phyloP scores from a whole-genome alignment of 1,140 invertebrate species.

The Myzus persicae region DNA sequence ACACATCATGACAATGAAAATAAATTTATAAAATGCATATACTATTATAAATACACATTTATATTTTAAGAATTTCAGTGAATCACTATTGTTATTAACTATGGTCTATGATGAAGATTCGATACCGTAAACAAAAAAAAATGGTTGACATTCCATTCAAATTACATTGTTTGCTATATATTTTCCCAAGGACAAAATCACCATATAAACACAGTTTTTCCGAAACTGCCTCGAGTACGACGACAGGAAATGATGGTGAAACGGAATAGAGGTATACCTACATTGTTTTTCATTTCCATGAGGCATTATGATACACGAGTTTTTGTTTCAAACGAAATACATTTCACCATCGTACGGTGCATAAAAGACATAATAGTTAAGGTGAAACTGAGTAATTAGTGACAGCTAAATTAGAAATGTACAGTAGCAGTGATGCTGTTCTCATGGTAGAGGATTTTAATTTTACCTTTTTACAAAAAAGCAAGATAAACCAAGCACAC shows the following conservation, averaged over 20 bases:
- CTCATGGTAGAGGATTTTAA: not conserved
- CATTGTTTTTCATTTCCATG: conserved; percentile 24
- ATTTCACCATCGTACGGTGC: not conserved
- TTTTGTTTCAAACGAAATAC: not conserved
- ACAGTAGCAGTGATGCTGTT: not conserved
- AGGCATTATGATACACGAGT: not conserved
- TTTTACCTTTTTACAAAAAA: not conserved
- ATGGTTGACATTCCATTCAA: not conserved
- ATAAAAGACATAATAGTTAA: not conserved
- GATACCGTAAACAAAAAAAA: conserved; percentile 7
- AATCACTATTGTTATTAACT: not conserved
- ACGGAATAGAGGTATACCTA: not conserved
- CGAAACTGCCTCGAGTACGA: not conserved
- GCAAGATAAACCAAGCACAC: not conserved
- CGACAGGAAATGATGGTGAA: not conserved
- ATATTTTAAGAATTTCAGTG: not conserved
- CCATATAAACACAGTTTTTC: not conserved
- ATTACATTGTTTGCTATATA: conserved; percentile 1
- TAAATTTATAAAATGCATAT: not conserved
- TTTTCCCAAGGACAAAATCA: conserved; percentile 36
- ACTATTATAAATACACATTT: not conserved
- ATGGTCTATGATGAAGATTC: not conserved
- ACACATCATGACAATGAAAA: not conserved
- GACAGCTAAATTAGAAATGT: not conserved
- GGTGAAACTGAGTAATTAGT: not conserved